Conservation (phyloP, 1,140 invertebrate genomes). For the Thaumetopoea pityocampa region DNA sequence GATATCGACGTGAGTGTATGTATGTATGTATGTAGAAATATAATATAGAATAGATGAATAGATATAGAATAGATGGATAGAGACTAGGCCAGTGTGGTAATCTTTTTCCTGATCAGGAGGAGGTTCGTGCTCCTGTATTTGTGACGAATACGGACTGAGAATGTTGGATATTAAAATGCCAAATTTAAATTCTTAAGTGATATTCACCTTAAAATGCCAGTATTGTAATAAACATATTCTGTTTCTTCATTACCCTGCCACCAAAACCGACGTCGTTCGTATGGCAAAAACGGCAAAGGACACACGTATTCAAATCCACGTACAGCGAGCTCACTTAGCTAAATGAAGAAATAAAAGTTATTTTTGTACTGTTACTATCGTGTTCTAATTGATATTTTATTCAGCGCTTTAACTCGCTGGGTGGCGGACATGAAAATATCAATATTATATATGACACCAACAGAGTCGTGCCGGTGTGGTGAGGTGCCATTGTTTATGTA, state of each 20-base stretch:
- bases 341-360: conserved; percentile 70
- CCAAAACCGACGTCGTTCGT: conserved; percentile 50
- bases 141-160: too few species aligned
- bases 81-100: too few species aligned
- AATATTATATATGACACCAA: conserved; percentile 53
- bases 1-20: too few species aligned
- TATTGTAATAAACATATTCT: conserved; percentile 60
- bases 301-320: conserved; percentile 56
- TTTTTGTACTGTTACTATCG: conserved; percentile 52
- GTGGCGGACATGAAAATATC: conserved; percentile 60
- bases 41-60: too few species aligned
- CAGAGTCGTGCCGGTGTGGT: conserved; percentile 34
- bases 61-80: too few species aligned
- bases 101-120: too few species aligned
- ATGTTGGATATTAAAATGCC: background rate
- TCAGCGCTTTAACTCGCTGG: conserved; percentile 62
- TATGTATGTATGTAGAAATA: too few species aligned
- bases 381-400: conserved; percentile 72
- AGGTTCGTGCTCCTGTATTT: too few species aligned
- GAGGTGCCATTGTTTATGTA: conserved; percentile 32
- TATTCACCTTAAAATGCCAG: conserved; percentile 33
- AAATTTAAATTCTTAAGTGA: background rate
- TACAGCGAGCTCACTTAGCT: conserved; percentile 63
- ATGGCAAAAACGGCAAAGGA: conserved; percentile 67
- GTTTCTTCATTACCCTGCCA: conserved; percentile 65